Base-by-base conservation (phyloP, 2,888 invertebrate genomes). In the Synanthedon tipuliformis region DNA sequence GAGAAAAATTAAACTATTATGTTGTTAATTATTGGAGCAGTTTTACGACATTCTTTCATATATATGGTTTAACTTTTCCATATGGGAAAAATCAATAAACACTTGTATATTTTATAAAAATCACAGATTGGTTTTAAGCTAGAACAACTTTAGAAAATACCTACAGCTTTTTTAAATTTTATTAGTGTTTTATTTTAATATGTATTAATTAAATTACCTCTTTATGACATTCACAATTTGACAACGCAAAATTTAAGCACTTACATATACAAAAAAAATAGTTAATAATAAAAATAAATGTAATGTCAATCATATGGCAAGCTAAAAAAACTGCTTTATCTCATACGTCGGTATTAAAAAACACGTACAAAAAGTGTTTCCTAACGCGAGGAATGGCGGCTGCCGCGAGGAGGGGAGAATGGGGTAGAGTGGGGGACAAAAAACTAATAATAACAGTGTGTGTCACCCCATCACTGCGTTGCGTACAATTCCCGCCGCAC, bases 371-470 rank as follows among this genome's bases (percentile, higher is more conserved):
- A 84, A 80, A 79, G 66, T 71, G 66, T 64, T 71, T 68, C 70
- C 70, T 73, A 74, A 74, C 69, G 75, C 75, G 71, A 71, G 71
- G 71, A 81, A 84, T 84, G 82, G 85, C 84, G 75, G 78, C 76
- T 66, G 69, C 51, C 54, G 59, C 55, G 58, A 60, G 66, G 69
- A 61, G 74, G 75, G 77, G 72, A 61, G 68, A 66, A 68, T 61
- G 69, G 68, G 62, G 69, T 52, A 51, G 74, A 68, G 81, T 73
- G 79, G 81, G 81, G 80, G 76, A 78, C 79, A 83, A 85, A 86
- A 84, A 85, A 85, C 87, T 86, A 87, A 86, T 86, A 87, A 86
- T 87, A 87, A 84, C 85, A 75, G 75, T 65, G 74, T 69, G 67
- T 67, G 81, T 84, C 84, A 84, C 86, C 84, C 85, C 80, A 80